Conservation (phyloP, 23 tunicate species). For the Styela clava region DNA sequence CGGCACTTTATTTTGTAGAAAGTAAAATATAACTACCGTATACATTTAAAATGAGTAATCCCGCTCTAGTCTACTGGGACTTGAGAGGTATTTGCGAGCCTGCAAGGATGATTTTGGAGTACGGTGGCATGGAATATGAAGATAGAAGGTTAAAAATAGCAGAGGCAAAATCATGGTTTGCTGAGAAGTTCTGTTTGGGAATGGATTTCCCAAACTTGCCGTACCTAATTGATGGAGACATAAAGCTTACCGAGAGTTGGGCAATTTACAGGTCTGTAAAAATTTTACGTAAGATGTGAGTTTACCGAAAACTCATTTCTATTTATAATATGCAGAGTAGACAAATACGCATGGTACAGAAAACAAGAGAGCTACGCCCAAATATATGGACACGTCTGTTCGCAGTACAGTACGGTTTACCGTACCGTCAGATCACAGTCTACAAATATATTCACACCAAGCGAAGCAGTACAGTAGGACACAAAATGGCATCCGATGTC, state of each 20-base stretch:
- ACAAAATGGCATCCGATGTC: too few species aligned
- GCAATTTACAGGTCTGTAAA: constrained; percentile 48
- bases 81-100: not conserved
- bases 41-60: not conserved
- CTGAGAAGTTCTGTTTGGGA: constrained; percentile 13
- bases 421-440: not conserved
- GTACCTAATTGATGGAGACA: constrained; percentile 46
- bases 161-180: constrained; percentile 28
- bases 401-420: too few species aligned
- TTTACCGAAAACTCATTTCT: too few species aligned
- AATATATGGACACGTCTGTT: too few species aligned
- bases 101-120: not conserved
- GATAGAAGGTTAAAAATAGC: not conserved
- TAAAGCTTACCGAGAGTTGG: constrained; percentile 51
- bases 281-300: constrained; percentile 24
- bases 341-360: too few species aligned
- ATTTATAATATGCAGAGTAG: too few species aligned
- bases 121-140: not conserved
- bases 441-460: too few species aligned
- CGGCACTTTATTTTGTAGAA: too few species aligned
- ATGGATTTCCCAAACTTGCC: constrained; percentile 56
- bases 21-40: too few species aligned
- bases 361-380: too few species aligned
- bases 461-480: too few species aligned
- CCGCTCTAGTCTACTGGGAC: not conserved